Percentiles rank a stretch among this genome's conserved stretches.
phyloP scores from a whole-genome alignment of 1,140 invertebrate genomes.

The Drosophila biarmipes region DNA sequence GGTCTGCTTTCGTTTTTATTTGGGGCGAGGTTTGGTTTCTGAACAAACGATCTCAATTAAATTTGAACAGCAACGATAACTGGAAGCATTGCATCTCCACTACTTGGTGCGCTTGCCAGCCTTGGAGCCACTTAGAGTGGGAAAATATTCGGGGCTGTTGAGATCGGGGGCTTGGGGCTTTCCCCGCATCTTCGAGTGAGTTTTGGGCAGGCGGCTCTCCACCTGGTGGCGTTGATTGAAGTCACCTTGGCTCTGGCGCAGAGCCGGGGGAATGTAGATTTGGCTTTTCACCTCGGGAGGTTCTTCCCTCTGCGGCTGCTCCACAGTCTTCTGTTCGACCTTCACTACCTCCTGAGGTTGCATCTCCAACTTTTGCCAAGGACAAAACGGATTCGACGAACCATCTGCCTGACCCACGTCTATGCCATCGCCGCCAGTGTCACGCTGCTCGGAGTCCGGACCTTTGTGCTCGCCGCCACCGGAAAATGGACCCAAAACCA shows the following conservation, averaged over 20 bases:
- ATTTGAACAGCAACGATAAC: conserved; percentile 35
- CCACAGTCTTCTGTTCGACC: not conserved
- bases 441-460: conserved; percentile 24
- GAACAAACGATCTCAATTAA: conserved; percentile 33
- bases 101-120: conserved; percentile 58
- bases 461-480: conserved; percentile 3
- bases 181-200: not conserved
- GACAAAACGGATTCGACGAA: conserved; percentile 16
- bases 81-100: not conserved
- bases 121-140: conserved; percentile 33
- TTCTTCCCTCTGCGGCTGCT: not conserved
- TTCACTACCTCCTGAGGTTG: not conserved
- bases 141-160: conserved; percentile 61
- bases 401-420: conserved; percentile 36
- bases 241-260: conserved; percentile 63
- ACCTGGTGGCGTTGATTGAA: conserved; percentile 6
- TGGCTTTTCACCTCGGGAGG: conserved; percentile 8
- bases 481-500: not conserved
- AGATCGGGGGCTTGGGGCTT: conserved; percentile 61
- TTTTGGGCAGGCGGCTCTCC: conserved; percentile 12
- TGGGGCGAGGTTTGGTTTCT: not conserved
- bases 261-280: conserved; percentile 63
- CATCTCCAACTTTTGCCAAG: conserved; percentile 44
- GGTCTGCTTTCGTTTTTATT: conserved; percentile 25
- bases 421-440: conserved; percentile 58